Base-by-base conservation (phyloP, 2,888 invertebrate genomes). In the Chromoteleia sp. region DNA sequence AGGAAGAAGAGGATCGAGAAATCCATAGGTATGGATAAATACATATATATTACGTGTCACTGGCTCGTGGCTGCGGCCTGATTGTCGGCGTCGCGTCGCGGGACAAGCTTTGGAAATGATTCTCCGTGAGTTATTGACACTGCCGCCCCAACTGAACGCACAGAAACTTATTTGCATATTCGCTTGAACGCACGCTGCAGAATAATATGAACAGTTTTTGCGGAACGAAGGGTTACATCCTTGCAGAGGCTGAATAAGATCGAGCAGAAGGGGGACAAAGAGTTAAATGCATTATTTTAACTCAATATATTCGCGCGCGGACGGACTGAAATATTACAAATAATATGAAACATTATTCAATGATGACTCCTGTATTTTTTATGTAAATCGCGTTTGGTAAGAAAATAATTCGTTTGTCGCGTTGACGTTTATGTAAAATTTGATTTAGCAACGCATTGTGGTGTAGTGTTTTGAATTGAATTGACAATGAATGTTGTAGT, bases 121-220 rank as follows among this genome's bases (percentile, higher is more conserved):
- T 87, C 86, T 78, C 81, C 63, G 84, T 88, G 88, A 88, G 88
- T 88, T 88, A 88, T 88, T 86, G 87, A 86, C 86, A 77, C 84
- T 76, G 83, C 84, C 84, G 79, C 84, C 85, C 86, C 76, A 86
- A 76, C 75, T 77, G 81, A 79, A 80, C 81, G 79, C 82, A 75
- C 75, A 74, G 78, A 73, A 71, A 70, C 79, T 79, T 82, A 86
- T 88, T 86, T 86, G 86, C 86, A 85, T 84, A 85, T 85, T 86
- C 86, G 84, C 84, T 83, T 83, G 81, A 81, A 75, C 83, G 83
- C 83, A 84, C 80, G 84, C 82, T 82, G 81, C 74, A 74, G 78
- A 75, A 82, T 82, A 82, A 82, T 82, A 78, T 74, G 77, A 74
- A 77, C 77, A 82, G 70, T 82, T 82, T 82, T 82, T 82, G 71